phyloP scores from a whole-genome alignment of 2,888 invertebrate species.

The Lepidocyrtinus sp. region DNA sequence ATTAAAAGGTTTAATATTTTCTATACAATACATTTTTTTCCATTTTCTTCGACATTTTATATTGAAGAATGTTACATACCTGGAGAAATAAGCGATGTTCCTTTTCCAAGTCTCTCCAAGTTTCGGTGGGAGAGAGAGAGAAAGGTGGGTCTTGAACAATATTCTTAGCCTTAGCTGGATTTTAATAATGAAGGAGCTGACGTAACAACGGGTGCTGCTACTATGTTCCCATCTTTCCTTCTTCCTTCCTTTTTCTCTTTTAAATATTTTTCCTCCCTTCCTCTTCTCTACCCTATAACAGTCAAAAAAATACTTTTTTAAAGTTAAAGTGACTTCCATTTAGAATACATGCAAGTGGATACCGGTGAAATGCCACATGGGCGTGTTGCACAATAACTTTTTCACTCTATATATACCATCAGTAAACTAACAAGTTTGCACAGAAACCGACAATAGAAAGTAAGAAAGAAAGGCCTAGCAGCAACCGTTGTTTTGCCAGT shows the following conservation, averaged over 20 bases:
- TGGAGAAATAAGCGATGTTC: background rate
- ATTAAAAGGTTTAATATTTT: background rate
- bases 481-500: conserved; percentile 68
- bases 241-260: conserved; percentile 59
- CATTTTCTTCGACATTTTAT: background rate
- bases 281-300: conserved; percentile 46
- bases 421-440: too few species aligned
- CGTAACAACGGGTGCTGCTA: conserved; percentile 69
- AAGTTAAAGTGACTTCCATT: conserved; percentile 17
- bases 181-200: conserved; percentile 47
- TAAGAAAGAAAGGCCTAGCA: conserved; percentile 64
- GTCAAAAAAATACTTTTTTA: conserved; percentile 19
- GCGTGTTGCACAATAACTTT: background rate
- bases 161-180: background rate
- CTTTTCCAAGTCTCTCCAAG: background rate
- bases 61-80: background rate
- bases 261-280: conserved; percentile 43
- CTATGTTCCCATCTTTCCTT: conserved; percentile 66
- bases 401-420: background rate
- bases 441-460: conserved; percentile 26
- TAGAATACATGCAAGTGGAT: background rate
- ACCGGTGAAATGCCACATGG: background rate
- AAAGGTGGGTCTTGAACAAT: background rate
- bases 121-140: background rate
- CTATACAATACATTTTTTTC: background rate